Conservation (phyloP, 2,888 invertebrate genomes). For the Flexamia atlantica region DNA sequence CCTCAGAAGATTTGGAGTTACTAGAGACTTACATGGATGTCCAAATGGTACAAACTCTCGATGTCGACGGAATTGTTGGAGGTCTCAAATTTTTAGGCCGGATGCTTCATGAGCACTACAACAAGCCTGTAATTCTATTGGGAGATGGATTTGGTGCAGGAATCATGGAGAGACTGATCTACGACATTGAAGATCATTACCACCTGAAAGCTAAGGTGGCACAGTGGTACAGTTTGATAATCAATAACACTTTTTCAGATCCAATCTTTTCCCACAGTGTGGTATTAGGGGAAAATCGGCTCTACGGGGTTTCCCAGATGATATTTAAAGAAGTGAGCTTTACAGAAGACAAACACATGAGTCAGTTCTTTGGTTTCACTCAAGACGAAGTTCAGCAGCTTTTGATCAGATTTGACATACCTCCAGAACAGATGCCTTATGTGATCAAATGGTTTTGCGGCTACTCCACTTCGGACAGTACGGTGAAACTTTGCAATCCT, state of each 20-base stretch:
- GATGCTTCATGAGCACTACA: conserved; percentile 28
- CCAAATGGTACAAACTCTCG: not conserved
- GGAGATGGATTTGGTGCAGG: conserved; percentile 13
- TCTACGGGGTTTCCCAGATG: not conserved
- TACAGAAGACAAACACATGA: not conserved
- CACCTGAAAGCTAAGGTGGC: not conserved
- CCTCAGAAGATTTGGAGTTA: not conserved
- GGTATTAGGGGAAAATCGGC: conserved; percentile 13
- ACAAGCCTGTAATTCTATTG: conserved; percentile 17
- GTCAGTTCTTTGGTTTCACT: conserved; percentile 27
- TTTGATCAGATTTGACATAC: not conserved
- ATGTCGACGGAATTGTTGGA: not conserved
- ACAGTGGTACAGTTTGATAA: not conserved
- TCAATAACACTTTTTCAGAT: not conserved
- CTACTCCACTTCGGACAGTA: conserved; percentile 2
- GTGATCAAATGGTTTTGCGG: conserved; percentile 31
- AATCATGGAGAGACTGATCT: conserved; percentile 31
- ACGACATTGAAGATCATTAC: conserved; percentile 7
- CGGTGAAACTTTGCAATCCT: conserved; percentile 19
- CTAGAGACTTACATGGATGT: conserved; percentile 10
- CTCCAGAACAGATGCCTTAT: not conserved
- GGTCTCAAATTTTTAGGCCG: conserved; percentile 14
- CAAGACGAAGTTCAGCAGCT: conserved; percentile 2
- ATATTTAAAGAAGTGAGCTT: conserved; percentile 1
- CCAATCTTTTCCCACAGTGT: not conserved